Evolutionary conservation across 2,888 invertebrate species (phyloP), one percentile per base, ranked within the genome.

Genomic region (Tenthredo distinguenda): DNA sequence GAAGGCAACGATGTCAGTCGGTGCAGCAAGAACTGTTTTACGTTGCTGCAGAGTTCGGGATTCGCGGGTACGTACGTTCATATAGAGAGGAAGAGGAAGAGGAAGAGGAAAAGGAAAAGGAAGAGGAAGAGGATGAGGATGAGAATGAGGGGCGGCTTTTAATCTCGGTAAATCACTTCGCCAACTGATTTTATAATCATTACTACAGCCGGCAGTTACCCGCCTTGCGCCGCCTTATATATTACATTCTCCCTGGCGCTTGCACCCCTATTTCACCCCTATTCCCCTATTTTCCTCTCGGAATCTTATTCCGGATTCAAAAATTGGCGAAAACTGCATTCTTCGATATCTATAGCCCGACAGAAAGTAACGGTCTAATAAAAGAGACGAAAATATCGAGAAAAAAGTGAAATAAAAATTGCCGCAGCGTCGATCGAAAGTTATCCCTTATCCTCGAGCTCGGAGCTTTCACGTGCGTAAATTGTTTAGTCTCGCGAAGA

Each of bases 101-200:
- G 47, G 10, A 50, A 26, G 77, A 15, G 83, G 15, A 74, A 82
- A 31, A 72, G 72, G 34, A 18, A 47, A 83, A 62, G 71, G 7
- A 65, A 65, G 71, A 85, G 65, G 68, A 83, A 76, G 81, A 34
- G 71, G 72, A 71, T 79, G 76, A 40, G 86, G 71, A 50, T 31
- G 68, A 55, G 65, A 58, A 47, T 77, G 65, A 84, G 81, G 86
- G 87, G 87, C 87, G 87, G 85, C 87, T 88, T 88, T 89, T 90
- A 90, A 89, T 89, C 88, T 87, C 88, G 85, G 85, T 87, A 87
- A 88, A 88, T 90, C 87, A 86, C 72, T 74, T 43, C 86, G 40
- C 74, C 87, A 87, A 88, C 87, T 88, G 89, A 90, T 89, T 90
- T 90, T 89, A 88, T 88, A 89, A 90, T 89, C 89, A 87, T 88